These are phyloP conservation scores for Galeruca laticollis DNA, from an alignment of 2,888 invertebrate genomes.

Conservation along the genomic window DNA sequence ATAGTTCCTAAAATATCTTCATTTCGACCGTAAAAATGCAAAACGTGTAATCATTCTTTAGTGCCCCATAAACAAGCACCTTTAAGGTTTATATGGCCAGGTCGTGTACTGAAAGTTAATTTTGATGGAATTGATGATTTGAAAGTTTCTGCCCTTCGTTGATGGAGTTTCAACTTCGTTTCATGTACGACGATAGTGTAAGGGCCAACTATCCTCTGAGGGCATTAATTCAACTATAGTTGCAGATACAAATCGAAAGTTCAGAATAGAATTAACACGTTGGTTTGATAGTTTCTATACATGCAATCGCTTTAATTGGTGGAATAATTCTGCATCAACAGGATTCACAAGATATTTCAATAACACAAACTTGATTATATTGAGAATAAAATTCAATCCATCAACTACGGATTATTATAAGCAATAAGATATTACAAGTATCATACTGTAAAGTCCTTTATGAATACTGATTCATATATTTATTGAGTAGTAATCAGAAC, in stretches of 20 bases:
- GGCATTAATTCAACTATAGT: conserved; percentile 26
- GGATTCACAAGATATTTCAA: neutral
- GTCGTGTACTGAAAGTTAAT: conserved; percentile 33
- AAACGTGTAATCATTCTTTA: conserved; percentile 44
- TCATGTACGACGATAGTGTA: conserved; percentile 25
- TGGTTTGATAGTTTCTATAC: conserved; percentile 2
- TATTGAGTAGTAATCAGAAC: too few relatives aligned
- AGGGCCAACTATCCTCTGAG: conserved; percentile 21
- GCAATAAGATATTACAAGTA: too few relatives aligned
- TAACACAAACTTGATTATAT: neutral
- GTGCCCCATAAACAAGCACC: conserved; percentile 39
- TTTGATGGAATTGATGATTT: conserved; percentile 35
- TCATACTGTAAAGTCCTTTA: too few relatives aligned
- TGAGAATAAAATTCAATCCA: too few relatives aligned
- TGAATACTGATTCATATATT: too few relatives aligned
- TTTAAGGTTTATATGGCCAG: conserved; percentile 38
- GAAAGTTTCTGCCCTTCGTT: conserved; percentile 29
- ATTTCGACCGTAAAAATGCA: conserved; percentile 43
- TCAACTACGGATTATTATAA: too few relatives aligned
- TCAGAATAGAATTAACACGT: neutral
- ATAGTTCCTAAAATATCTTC: conserved; percentile 43
- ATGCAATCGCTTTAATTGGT: neutral
- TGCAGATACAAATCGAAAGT: conserved; percentile 22
- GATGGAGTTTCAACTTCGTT: conserved; percentile 28
- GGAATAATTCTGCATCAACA: neutral